A percentile compares a stretch with the other conserved stretches of the same genome.
Evolutionary conservation across 2,888 invertebrate species (phyloP).

Genomic region (Oxyteleia sp.): DNA sequence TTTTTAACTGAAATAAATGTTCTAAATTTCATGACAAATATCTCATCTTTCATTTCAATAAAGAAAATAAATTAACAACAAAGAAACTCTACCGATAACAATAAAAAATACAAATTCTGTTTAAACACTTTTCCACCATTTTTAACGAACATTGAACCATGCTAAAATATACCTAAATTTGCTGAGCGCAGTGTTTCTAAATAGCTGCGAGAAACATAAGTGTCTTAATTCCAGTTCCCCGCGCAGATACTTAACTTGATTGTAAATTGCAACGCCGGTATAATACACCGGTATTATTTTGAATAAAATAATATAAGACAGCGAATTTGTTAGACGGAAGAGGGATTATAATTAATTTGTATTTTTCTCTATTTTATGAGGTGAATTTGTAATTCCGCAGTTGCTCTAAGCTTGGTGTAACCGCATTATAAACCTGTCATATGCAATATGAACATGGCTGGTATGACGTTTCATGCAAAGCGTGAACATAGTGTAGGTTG

Average conservation of each 20-base stretch:
- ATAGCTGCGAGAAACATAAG: neutral
- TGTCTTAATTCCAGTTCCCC: neutral
- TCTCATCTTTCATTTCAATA: too few relatives aligned
- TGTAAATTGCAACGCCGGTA: neutral
- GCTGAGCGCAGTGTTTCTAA: neutral
- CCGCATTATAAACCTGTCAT: constrained; percentile 64
- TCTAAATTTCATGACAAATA: too few relatives aligned
- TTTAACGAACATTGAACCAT: neutral
- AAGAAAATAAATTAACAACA: too few relatives aligned
- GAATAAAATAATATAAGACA: constrained; percentile 25
- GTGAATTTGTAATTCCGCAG: constrained; percentile 42
- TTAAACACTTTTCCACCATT: too few relatives aligned
- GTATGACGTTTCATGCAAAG: constrained; percentile 58
- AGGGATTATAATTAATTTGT: constrained; percentile 36
- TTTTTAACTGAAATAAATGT: too few relatives aligned
- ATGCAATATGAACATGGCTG: constrained; percentile 59
- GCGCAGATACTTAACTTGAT: neutral
- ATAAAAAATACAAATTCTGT: too few relatives aligned
- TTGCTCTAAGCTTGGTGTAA: constrained; percentile 59
- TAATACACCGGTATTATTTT: neutral
- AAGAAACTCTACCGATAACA: too few relatives aligned
- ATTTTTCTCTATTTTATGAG: constrained; percentile 41
- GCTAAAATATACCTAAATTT: neutral
- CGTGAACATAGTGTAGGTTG: constrained; percentile 37
- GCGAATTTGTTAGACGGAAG: constrained; percentile 10